phyloP scores from a whole-genome alignment of 2,113 vertebrate species.

The Lasiurus borealis region DNA sequence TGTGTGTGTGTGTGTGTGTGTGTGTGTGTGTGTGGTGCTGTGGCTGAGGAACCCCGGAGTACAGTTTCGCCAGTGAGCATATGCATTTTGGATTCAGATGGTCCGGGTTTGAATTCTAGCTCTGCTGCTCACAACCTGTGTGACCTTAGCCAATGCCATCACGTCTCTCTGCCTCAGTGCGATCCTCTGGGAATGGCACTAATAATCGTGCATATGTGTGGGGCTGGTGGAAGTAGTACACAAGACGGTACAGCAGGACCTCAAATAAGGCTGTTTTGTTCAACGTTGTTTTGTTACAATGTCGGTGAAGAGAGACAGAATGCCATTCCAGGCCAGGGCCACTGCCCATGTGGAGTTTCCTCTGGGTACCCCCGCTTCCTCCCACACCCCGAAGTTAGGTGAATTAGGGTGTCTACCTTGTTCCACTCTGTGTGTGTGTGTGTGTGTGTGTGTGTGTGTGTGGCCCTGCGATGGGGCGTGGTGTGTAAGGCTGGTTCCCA shows the following conservation, averaged over 20 bases:
- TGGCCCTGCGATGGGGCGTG: not conserved
- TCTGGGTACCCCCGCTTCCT: not conserved
- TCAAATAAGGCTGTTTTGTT: not conserved
- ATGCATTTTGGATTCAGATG: not conserved
- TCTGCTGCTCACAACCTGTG: not conserved
- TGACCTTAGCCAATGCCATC: not conserved
- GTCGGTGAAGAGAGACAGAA: not conserved
- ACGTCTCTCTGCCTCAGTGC: not conserved
- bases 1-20: accelerated
- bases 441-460: no score
- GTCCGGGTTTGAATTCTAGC: not conserved
- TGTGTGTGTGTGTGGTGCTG: accelerated
- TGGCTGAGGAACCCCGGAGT: not conserved
- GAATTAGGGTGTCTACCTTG: not conserved
- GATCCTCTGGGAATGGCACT: not conserved
- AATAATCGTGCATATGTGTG: not conserved
- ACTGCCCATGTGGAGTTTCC: no score
- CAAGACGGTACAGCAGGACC: not conserved
- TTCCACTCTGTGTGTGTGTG: not conserved
- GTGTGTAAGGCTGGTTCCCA: not conserved
- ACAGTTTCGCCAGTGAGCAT: not conserved
- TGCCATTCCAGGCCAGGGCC: no score
- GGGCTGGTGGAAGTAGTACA: not conserved
- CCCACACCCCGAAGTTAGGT: no score
- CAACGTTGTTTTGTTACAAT: not conserved